Base-by-base conservation (phyloP, 2,113 vertebrate genomes). In the Halichoerus grypus region DNA sequence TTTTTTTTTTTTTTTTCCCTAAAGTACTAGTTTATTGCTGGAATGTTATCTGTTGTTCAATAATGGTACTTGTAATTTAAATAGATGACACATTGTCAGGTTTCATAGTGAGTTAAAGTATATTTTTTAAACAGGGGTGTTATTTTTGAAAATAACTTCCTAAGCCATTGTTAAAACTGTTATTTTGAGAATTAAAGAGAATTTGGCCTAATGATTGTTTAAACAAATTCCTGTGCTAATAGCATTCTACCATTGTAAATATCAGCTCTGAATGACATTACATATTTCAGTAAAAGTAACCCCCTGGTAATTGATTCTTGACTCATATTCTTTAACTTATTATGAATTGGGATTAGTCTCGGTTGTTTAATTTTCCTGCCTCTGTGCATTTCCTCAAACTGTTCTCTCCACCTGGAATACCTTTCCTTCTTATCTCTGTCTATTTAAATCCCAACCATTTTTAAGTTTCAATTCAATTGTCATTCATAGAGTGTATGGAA, bases 221-320 rank as follows among this genome's bases (percentile, higher is more conserved):
- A 96, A 98, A 91, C 84, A 97, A 92, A 96, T 88, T 95, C 81
- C 33, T 96, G 83, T 94, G 83, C 90, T 97, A 96, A 97, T 92
- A 95, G 46, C 94, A 91, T 95, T 94, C 39, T 90, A 88, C 19
- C 39, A 88, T n/a, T 79, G 86, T 95, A 98, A 97, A 97, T 97
- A 98, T 97, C 96, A 97, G 87, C 95, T 90, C 95, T 95, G 96
- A 96, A 76, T 96, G 87, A 61, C 81, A 96, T 97, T 95, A 95
- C 74, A 88, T 94, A 96, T 90, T 97, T 96, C 55, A 88, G 87
- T 84, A 77, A 94, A 96, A 97, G 91, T 94, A 92, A 85, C 24
- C 76, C 91, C 77, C 74, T 90, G 86, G n/a, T 87, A 95, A 93
- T 97, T 97, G 91, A 94, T 91, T 96, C 90, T 90, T 91, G 72